Evolutionary conservation across 2,888 invertebrate genomes (phyloP).

Genomic region (Spodoptera littoralis): DNA sequence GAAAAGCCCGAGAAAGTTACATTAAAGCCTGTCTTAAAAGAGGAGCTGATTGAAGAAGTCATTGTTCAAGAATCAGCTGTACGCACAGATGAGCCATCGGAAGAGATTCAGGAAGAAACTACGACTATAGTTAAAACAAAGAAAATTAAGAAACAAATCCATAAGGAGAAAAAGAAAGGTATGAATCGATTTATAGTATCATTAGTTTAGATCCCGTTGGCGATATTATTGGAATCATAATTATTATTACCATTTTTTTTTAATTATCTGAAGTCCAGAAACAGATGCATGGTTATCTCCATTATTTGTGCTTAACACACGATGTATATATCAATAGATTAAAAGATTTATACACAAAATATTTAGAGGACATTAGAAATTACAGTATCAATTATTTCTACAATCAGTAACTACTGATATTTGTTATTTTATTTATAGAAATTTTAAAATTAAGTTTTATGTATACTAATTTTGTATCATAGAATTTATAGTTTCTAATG

Average conservation of each 20-base stretch:
- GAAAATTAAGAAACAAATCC: slow-evolving; percentile 62
- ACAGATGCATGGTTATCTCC: slow-evolving; percentile 80
- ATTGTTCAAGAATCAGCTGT: slow-evolving; percentile 42
- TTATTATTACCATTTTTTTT: slow-evolving; percentile 1
- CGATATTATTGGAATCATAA: neutral
- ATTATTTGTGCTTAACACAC: slow-evolving; percentile 42
- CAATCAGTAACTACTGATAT: too few relatives aligned
- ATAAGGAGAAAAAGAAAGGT: slow-evolving; percentile 66
- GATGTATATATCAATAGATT: slow-evolving; percentile 43
- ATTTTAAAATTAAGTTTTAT: too few relatives aligned
- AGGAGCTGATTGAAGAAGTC: slow-evolving; percentile 56
- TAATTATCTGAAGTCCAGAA: slow-evolving; percentile 39
- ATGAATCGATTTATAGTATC: slow-evolving; percentile 32
- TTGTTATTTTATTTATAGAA: too few relatives aligned
- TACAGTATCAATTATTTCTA: neutral
- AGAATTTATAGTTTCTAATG: slow-evolving; percentile 10
- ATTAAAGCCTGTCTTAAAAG: slow-evolving; percentile 36
- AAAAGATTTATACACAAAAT: slow-evolving; percentile 4
- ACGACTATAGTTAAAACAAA: slow-evolving; percentile 50
- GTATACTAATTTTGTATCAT: too few relatives aligned
- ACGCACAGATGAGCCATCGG: slow-evolving; percentile 45
- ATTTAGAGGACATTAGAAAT: slow-evolving; percentile 27
- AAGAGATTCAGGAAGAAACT: slow-evolving; percentile 52
- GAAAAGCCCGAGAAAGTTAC: slow-evolving; percentile 17
- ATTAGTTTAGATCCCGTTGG: neutral